Percentiles rank a stretch among this genome's conserved stretches.
Evolutionary conservation across 2,113 vertebrate species (phyloP).

Genomic region (Stegostoma tigrinum): DNA sequence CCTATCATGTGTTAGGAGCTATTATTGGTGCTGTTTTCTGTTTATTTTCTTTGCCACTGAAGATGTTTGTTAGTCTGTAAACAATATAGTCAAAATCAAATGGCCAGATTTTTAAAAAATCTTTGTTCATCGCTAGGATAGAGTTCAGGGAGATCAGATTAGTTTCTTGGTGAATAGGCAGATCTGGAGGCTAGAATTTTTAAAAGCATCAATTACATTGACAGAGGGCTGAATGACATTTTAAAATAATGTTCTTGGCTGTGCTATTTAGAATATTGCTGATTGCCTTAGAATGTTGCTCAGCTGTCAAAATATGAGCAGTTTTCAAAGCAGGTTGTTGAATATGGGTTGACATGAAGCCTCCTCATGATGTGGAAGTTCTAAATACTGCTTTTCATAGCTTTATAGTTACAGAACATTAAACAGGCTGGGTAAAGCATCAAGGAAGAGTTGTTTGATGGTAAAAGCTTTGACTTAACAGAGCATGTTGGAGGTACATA

Average conservation of each 20-base stretch:
- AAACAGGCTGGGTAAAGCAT: too few species aligned
- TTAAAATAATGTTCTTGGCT: background rate
- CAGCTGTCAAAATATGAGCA: background rate
- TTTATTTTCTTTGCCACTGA: background rate
- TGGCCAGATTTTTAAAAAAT: too few species aligned
- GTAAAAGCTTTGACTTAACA: too few species aligned
- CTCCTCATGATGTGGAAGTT: too few species aligned
- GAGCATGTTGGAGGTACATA: too few species aligned
- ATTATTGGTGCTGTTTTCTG: background rate
- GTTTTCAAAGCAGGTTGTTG: background rate
- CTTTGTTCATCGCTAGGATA: too few species aligned
- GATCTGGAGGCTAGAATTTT: background rate
- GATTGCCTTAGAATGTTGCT: background rate
- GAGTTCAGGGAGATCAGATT: too few species aligned
- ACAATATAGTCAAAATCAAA: too few species aligned
- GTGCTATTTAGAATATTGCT: background rate
- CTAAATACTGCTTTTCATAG: too few species aligned
- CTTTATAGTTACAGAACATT: too few species aligned
- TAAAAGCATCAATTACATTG: background rate
- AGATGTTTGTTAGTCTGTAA: too few species aligned
- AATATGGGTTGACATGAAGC: background rate
- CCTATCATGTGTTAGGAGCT: background rate
- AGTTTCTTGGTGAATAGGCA: background rate
- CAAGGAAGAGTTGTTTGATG: too few species aligned
- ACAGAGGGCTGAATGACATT: background rate